Percentiles rank a stretch among this genome's conserved stretches.
Conservation (phyloP, 2,797 vertebrate genomes). For the Sebastiscus albofasciatus region DNA sequence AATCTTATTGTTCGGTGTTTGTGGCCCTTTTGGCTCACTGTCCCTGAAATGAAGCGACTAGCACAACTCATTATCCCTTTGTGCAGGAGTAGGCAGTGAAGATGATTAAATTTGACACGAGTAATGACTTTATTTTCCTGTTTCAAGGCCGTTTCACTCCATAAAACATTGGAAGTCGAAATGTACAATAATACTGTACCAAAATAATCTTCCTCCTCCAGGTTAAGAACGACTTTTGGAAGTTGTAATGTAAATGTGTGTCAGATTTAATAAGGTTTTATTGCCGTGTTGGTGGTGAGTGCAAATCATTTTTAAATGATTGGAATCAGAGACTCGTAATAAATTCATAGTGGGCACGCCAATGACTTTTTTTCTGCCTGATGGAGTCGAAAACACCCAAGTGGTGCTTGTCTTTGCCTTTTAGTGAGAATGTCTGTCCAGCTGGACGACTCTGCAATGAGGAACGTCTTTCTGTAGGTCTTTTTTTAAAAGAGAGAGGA, state of each 20-base stretch:
- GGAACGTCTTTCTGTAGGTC: slow-evolving; percentile 19
- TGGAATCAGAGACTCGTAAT: slow-evolving; percentile 13
- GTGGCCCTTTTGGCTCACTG: background rate
- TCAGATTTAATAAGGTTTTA: slow-evolving; percentile 25
- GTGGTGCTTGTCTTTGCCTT: slow-evolving; percentile 15
- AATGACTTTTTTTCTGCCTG: background rate
- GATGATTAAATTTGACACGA: slow-evolving; percentile 16
- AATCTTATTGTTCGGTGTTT: background rate
- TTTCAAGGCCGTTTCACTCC: slow-evolving; percentile 39
- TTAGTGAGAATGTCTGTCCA: slow-evolving; percentile 21
- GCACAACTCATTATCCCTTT: background rate
- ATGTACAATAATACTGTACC: background rate
- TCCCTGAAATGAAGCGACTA: background rate
- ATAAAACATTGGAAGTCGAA: slow-evolving; percentile 43
- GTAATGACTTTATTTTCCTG: slow-evolving; percentile 35
- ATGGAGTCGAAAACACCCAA: slow-evolving; percentile 13
- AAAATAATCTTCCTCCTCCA: background rate
- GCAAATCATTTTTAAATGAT: slow-evolving; percentile 23
- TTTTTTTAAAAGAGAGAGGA: slow-evolving; percentile 5
- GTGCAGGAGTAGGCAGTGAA: background rate
- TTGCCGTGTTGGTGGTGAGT: slow-evolving; percentile 12
- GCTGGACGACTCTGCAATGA: slow-evolving; percentile 36
- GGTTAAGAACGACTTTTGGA: slow-evolving; percentile 27
- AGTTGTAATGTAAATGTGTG: slow-evolving; percentile 10
- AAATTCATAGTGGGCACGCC: background rate